These are phyloP conservation scores for Portunus trituberculatus DNA, from an alignment of 1,140 invertebrate species.

Conservation along the genomic window DNA sequence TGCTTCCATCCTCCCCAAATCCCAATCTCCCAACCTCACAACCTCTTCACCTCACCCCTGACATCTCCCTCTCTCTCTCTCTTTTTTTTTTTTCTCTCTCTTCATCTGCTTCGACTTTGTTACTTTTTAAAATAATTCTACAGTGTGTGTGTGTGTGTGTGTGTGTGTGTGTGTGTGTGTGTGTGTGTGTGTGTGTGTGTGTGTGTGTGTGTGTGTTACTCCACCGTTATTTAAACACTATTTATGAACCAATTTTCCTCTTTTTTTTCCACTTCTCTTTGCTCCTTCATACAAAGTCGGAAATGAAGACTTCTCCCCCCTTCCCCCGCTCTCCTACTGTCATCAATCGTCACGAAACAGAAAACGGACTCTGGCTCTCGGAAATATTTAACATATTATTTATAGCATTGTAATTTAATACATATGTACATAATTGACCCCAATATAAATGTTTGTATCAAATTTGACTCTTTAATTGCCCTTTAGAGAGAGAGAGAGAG, in stretches of 20 bases:
- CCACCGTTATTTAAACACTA: background rate
- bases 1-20: background rate
- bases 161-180: slow-evolving; percentile 32
- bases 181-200: slow-evolving; percentile 32
- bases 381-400: background rate
- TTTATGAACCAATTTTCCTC: background rate
- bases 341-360: background rate
- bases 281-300: background rate
- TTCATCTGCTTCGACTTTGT: background rate
- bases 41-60: background rate
- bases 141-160: slow-evolving; percentile 28
- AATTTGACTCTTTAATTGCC: too few relatives aligned
- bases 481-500: background rate
- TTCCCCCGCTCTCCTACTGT: background rate
- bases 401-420: background rate
- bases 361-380: background rate
- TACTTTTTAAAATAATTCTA: background rate
- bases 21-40: background rate
- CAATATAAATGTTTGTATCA: background rate
- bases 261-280: background rate
- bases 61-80: background rate
- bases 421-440: background rate
- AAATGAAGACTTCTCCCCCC: background rate
- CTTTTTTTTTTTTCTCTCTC: background rate
- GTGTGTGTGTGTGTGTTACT: background rate